Base-by-base conservation (phyloP, 2,888 invertebrate species). In the Leptogaster cylindrica region DNA sequence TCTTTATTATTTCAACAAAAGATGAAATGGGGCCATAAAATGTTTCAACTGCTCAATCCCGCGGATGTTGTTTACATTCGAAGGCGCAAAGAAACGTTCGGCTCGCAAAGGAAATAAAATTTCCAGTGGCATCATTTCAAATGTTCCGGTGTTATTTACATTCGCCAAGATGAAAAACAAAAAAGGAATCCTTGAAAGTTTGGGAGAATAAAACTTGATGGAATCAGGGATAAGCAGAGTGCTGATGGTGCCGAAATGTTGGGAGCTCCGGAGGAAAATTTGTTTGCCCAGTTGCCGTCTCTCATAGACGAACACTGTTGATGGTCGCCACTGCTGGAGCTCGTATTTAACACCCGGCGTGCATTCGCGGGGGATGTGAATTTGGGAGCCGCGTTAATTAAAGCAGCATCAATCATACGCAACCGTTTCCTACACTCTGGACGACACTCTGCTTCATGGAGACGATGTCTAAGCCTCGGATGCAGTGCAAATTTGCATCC, bases 1-100 rank as follows among this genome's bases (percentile, higher is more conserved):
- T 39, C 55, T 36, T 39, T 39, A 20, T 36, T 55, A 36, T 55
- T 36, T 55, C 55, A 55, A 55, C 55, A 55, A 55, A 55, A 55
- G 55, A 55, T 20, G 55, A 55, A 36, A 55, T 55, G 55, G 55
- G 33, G 39, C 23, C 55, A 36, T 55, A 55, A 55, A 55, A 36
- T 55, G 39, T 55, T 55, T 55, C 55, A 55, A 55, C 55, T 36
- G 55, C 55, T 55, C 55, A 36, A 55, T 55, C 39, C 31, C n/a
- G 23, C 23, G 18, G 23, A n/a, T n/a, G 16, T 52, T 52, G 52
- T 55, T 55, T 55, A 55, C 36, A 12, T 36, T 28, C 23, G 14
- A 20, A 55, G n/a, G n/a, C n/a, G n/a, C n/a, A n/a, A n/a, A n/a
- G n/a, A n/a, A n/a, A n/a, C n/a, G n/a, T n/a, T n/a, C n/a, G n/a